Conservation (phyloP, 2,113 vertebrate genomes). For the Sylvietta virens region DNA sequence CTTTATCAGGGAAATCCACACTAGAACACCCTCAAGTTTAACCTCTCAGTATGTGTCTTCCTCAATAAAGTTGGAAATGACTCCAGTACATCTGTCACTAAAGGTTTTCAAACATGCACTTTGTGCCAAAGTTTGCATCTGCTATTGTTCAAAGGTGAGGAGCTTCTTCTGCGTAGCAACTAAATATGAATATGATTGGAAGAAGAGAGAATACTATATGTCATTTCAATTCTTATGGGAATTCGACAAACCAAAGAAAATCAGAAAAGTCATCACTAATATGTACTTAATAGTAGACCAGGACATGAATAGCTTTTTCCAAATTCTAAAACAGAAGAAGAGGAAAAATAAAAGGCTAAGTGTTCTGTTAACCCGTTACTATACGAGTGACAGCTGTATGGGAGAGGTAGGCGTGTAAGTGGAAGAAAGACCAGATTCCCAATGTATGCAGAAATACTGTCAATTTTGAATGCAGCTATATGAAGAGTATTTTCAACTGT, state of each 20-base stretch:
- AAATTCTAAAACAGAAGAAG: not conserved
- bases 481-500: not conserved
- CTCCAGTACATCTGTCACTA: not conserved
- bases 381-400: not conserved
- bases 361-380: not conserved
- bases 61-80: not conserved
- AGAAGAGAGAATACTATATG: not conserved
- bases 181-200: not conserved
- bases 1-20: not conserved
- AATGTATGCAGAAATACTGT: not conserved
- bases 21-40: not conserved
- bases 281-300: not conserved
- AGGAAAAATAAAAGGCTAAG: too few relatives aligned
- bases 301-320: not conserved
- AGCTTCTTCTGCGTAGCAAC: not conserved
- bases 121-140: not conserved
- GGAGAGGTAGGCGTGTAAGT: accelerated
- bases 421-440: not conserved
- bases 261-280: not conserved
- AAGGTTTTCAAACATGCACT: not conserved
- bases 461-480: not conserved
- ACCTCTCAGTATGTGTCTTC: not conserved
- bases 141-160: not conserved
- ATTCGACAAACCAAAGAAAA: not conserved
- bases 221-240: not conserved